Evolutionary conservation across 2,888 invertebrate species (phyloP), one percentile per base, ranked within the genome.

Genomic region (Heliconius ethilla): DNA sequence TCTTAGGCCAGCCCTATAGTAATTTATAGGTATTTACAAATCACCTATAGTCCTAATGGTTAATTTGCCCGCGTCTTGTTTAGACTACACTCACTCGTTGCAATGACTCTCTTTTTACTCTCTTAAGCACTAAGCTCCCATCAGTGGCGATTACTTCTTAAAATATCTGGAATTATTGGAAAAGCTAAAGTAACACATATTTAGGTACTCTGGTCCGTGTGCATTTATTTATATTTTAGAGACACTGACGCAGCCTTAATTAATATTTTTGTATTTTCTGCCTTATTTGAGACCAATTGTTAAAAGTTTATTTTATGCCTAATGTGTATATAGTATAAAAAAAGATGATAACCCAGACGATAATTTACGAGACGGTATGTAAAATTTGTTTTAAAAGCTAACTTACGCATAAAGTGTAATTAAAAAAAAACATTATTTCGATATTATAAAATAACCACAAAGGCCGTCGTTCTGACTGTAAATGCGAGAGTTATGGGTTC

Each of bases 1-100:
- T 18, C 0, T 15, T 51, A 22, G 22, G 75, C 10, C 79, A 81
- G 45, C 81, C 81, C 81, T 81, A 70, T 15, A 13, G 7, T 40
- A 70, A 66, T 79, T 67, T 70, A 75, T 78, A 29, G 25, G 74
- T 76, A 72, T 81, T 78, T 79, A 76, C 79, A 69, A 75, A 66
- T 78, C 70, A 73, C 74, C 74, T 74, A 74, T 65, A 74, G 63
- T 74, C 65, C 65, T 74, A 78, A 76, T 75, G 76, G 76, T 81
- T 79, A 81, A 81, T 81, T 79, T 76, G 81, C 33, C 37, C 45
- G 72, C 45, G 62, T 72, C 74, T 59, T 76, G 76, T 78, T 78
- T 78, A 75, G 75, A 80, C 80, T 75, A 74, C 51, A 65, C 75
- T 72, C 40, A 40, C 74, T 25, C 69, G 62, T 18, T 37, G 40